A percentile compares a stretch with the other conserved stretches of the same genome.
Conservation (phyloP, 2,113 vertebrate species). For the Noturus placidus region DNA sequence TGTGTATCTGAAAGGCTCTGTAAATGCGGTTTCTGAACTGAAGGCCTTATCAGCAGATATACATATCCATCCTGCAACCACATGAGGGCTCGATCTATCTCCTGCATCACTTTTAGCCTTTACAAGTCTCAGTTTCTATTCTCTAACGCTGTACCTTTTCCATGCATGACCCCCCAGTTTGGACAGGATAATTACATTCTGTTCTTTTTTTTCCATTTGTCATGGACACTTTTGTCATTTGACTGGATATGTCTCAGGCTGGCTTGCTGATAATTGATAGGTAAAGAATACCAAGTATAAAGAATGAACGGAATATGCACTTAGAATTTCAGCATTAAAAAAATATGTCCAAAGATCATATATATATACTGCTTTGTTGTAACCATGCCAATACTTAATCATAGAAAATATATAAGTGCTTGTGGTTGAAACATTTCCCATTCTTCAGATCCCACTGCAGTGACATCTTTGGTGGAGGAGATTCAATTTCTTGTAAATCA, state of each 20-base stretch:
- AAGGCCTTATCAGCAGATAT: conserved; percentile 78
- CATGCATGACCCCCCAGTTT: conserved; percentile 11
- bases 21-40: conserved; percentile 76
- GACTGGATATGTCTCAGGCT: background rate
- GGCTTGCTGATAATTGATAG: background rate
- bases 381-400: background rate
- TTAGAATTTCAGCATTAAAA: background rate
- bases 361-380: background rate
- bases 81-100: conserved; percentile 75
- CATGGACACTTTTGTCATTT: conserved; percentile 5
- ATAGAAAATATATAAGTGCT: background rate
- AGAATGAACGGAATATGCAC: background rate
- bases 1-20: conserved; percentile 75
- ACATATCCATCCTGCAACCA: conserved; percentile 74
- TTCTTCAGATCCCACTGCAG: background rate
- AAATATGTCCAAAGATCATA: background rate
- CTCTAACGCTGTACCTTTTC: conserved; percentile 48
- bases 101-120: conserved; percentile 68
- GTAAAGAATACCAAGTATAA: background rate
- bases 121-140: conserved; percentile 57
- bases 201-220: background rate
- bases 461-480: background rate
- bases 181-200: background rate
- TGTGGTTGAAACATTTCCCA: background rate
- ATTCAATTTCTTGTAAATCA: background rate